A percentile compares a stretch with the other conserved stretches of the same genome.
phyloP scores from a whole-genome alignment of 1,140 invertebrate species.

The Zaprionus ghesquierei region DNA sequence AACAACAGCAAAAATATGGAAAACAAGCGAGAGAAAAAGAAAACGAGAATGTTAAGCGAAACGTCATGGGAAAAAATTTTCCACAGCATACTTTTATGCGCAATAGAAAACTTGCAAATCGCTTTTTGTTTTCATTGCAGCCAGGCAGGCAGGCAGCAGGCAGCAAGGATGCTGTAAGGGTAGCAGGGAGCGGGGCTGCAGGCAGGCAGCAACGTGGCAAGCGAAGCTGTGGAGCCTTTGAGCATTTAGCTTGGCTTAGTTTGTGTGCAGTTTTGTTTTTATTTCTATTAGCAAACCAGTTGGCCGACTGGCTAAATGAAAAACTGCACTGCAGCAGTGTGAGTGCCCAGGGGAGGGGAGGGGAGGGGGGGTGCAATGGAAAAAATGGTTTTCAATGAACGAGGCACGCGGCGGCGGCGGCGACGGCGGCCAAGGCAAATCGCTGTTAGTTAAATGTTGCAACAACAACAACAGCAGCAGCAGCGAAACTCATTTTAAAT shows the following conservation, averaged over 20 bases:
- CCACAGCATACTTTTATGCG: conserved; percentile 78
- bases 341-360: neutral
- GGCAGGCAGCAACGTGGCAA: neutral
- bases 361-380: neutral
- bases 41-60: conserved; percentile 53
- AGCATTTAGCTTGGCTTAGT: conserved; percentile 78
- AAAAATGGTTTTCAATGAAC: conserved; percentile 64
- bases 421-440: conserved; percentile 42
- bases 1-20: conserved; percentile 38
- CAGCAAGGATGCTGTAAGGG: neutral
- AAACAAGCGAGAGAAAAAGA: conserved; percentile 27
- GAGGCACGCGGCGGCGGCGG: conserved; percentile 13
- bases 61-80: conserved; percentile 58
- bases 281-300: conserved; percentile 77
- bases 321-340: conserved; percentile 25
- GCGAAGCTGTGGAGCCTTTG: conserved; percentile 59
- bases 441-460: conserved; percentile 49
- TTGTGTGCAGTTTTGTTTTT: conserved; percentile 76
- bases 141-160: neutral
- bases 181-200: neutral
- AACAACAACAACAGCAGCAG: conserved; percentile 20
- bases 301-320: conserved; percentile 71
- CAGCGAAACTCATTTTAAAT: conserved; percentile 50
- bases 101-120: conserved; percentile 81
- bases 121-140: conserved; percentile 79